phyloP scores from a whole-genome alignment of 2,113 vertebrate species.

The Nematolebias whitei region DNA sequence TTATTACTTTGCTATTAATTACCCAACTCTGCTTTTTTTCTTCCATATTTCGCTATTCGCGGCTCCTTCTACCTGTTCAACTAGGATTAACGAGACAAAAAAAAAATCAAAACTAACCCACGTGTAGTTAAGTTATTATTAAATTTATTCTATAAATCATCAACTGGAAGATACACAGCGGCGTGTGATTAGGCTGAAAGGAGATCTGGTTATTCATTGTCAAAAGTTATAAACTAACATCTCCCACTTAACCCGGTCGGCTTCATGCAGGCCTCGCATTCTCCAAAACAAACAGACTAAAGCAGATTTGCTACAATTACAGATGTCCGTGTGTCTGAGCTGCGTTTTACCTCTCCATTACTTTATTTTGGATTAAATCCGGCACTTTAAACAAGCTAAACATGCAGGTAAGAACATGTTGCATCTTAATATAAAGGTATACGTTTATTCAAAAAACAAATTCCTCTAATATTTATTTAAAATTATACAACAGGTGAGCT shows the following conservation, averaged over 20 bases:
- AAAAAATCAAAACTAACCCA: conserved; percentile 83
- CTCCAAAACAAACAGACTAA: conserved; percentile 78
- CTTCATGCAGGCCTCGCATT: conserved; percentile 72
- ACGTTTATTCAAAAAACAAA: too few species aligned
- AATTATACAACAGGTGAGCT: too few species aligned
- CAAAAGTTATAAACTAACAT: conserved; percentile 87
- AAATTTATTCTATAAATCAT: conserved; percentile 99
- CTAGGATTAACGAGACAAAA: conserved; percentile 13
- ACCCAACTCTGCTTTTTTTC: too few species aligned
- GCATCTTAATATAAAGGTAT: background rate
- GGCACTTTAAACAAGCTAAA: background rate
- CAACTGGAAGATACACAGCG: conserved; percentile 97
- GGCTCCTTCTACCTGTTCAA: too few species aligned
- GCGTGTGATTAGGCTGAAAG: conserved; percentile 88
- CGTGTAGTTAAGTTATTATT: conserved; percentile 92
- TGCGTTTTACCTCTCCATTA: background rate
- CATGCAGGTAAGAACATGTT: background rate
- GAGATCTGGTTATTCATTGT: conserved; percentile 94
- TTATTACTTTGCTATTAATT: background rate
- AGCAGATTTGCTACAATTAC: conserved; percentile 71
- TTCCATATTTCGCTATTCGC: too few species aligned
- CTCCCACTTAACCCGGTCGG: conserved; percentile 76
- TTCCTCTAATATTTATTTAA: too few species aligned
- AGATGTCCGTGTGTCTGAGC: conserved; percentile 47
- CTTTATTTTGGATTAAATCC: background rate